phyloP scores from a whole-genome alignment of 2,797 vertebrate species.

The Gymnocypris eckloni region DNA sequence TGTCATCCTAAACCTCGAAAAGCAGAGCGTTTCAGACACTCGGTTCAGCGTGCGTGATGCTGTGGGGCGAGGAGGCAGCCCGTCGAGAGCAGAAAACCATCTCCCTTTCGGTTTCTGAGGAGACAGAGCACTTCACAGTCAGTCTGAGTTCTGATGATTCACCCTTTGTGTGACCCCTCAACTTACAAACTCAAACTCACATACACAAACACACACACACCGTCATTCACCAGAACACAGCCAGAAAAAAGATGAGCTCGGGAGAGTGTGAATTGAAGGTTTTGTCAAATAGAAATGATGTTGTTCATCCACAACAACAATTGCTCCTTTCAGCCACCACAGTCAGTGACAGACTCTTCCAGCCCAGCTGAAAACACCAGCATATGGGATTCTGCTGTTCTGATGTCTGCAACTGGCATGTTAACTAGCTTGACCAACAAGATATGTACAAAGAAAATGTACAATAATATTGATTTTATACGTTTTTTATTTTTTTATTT shows the following conservation, averaged over 20 bases:
- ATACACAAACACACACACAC: slow-evolving; percentile 1
- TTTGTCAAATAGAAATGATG: background rate
- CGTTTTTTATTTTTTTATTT: background rate
- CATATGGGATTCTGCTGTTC: background rate
- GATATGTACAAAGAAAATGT: background rate
- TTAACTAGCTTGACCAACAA: background rate
- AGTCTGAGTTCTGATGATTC: background rate
- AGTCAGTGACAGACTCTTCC: background rate
- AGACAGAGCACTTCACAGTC: slow-evolving; percentile 12
- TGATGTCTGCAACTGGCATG: background rate
- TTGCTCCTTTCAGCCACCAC: background rate
- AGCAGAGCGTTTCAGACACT: slow-evolving; percentile 49
- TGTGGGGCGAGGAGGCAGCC: slow-evolving; percentile 5
- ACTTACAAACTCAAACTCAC: background rate
- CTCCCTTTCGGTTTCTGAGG: background rate
- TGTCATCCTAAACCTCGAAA: slow-evolving; percentile 31
- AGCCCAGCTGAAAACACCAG: background rate
- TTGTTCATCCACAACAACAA: background rate
- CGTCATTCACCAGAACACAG: background rate
- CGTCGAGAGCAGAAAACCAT: slow-evolving; percentile 5
- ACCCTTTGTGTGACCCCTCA: slow-evolving; percentile 19
- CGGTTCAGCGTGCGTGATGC: slow-evolving; percentile 20
- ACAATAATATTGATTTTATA: background rate
- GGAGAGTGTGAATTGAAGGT: slow-evolving; percentile 5
- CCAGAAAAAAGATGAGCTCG: background rate